Conservation (phyloP, 1,140 invertebrate species). For the Drosophila truncata region DNA sequence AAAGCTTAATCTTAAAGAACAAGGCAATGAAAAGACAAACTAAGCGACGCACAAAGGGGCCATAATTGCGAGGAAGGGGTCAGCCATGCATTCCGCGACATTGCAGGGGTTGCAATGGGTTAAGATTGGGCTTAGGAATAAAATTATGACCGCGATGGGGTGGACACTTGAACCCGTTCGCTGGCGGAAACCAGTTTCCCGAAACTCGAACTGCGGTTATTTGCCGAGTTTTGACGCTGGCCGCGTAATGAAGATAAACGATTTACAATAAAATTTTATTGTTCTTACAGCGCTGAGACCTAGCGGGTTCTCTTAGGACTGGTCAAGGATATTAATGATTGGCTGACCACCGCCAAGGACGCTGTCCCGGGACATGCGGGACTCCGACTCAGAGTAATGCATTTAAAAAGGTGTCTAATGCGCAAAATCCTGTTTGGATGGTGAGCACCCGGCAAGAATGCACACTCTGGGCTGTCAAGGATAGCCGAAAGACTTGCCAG, state of each 20-base stretch:
- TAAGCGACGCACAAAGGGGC: conserved; percentile 71
- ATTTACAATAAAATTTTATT: conserved; percentile 79
- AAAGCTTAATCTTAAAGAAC: conserved; percentile 79
- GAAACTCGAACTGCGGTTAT: conserved; percentile 52
- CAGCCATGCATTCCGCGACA: conserved; percentile 46
- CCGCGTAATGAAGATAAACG: conserved; percentile 82
- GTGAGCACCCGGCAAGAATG: conserved; percentile 6
- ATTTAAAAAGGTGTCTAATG: conserved; percentile 35
- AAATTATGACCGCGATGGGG: conserved; percentile 41
- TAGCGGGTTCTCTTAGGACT: conserved; percentile 19
- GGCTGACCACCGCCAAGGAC: conserved; percentile 49
- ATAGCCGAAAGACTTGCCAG: neutral
- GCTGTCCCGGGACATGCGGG: conserved; percentile 39
- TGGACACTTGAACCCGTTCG: conserved; percentile 65
- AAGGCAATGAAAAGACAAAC: conserved; percentile 80
- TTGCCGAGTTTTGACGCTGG: conserved; percentile 65
- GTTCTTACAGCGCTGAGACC: conserved; percentile 55
- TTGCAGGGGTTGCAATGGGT: conserved; percentile 60
- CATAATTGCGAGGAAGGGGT: conserved; percentile 73
- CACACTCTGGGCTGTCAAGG: conserved; percentile 8
- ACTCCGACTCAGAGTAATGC: conserved; percentile 21
- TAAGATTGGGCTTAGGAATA: neutral
- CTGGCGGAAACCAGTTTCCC: conserved; percentile 55
- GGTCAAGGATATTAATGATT: conserved; percentile 72
- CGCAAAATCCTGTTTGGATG: conserved; percentile 55